phyloP scores from a whole-genome alignment of 2,113 vertebrate genomes.

The Willisornis vidua region DNA sequence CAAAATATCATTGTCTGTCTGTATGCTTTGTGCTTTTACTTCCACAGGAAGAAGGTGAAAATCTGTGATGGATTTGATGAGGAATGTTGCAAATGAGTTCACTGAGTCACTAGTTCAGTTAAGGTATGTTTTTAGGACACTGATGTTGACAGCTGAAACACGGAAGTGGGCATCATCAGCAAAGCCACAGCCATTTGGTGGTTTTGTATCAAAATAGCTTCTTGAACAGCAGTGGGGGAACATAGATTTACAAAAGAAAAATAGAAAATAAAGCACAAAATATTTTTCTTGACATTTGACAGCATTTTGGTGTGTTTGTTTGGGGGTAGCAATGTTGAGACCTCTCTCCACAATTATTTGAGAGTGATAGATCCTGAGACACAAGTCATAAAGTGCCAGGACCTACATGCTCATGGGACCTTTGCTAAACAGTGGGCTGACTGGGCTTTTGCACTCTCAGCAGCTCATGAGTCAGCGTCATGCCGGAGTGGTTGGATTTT shows the following conservation, averaged over 20 bases:
- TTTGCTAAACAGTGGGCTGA: neutral
- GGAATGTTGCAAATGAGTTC: neutral
- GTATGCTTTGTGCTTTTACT: neutral
- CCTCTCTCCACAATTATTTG: neutral
- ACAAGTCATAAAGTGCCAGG: neutral
- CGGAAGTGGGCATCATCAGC: neutral
- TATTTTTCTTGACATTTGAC: neutral
- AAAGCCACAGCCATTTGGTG: neutral
- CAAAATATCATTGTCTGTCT: neutral
- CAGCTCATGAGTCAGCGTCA: accelerated
- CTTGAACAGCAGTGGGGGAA: neutral
- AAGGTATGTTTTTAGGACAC: neutral
- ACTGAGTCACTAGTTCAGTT: neutral
- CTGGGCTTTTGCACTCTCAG: accelerated
- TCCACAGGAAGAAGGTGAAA: neutral
- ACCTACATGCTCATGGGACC: neutral
- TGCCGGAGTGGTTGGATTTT: neutral
- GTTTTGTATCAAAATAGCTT: neutral
- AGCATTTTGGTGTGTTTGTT: neutral
- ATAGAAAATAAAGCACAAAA: neutral
- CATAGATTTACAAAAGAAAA: neutral
- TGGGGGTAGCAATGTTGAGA: neutral
- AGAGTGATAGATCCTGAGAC: neutral
- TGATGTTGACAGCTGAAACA: neutral
- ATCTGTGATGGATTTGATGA: neutral